phyloP scores from a whole-genome alignment of 2,888 invertebrate genomes.

The Dione vanillae region DNA sequence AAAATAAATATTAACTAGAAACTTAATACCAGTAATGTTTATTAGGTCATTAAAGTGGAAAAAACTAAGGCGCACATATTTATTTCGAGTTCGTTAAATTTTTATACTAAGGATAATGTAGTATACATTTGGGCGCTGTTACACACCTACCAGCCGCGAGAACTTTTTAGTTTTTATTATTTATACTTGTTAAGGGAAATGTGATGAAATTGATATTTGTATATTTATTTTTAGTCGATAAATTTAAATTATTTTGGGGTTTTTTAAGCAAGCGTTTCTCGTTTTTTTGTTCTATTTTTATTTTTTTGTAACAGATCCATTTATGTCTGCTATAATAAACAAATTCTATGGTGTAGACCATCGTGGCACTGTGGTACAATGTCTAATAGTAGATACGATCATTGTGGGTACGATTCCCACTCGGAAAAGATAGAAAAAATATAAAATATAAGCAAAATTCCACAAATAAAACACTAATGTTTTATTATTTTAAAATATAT shows the following conservation, averaged over 20 bases:
- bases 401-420: too few species aligned
- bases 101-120: slow-evolving; percentile 52
- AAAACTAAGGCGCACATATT: slow-evolving; percentile 37
- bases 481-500: too few species aligned
- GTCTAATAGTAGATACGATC: too few species aligned
- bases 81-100: slow-evolving; percentile 45
- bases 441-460: too few species aligned
- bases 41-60: slow-evolving; percentile 2
- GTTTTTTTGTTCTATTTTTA: too few species aligned
- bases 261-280: too few species aligned
- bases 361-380: too few species aligned
- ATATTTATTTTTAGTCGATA: slow-evolving; percentile 1
- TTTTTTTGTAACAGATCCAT: too few species aligned
- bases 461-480: too few species aligned
- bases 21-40: not conserved
- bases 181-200: slow-evolving; percentile 44
- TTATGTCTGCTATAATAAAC: too few species aligned
- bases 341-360: too few species aligned
- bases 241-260: not conserved
- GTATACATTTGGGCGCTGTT: slow-evolving; percentile 52
- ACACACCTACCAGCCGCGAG: slow-evolving; percentile 32
- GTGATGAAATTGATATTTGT: slow-evolving; percentile 18
- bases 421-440: too few species aligned
- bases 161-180: slow-evolving; percentile 42
- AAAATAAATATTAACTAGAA: not conserved